A percentile compares a stretch with the other conserved stretches of the same genome.
These are phyloP conservation scores for Dromaius novaehollandiae DNA, from an alignment of 2,113 vertebrate species.

Conservation along the genomic window DNA sequence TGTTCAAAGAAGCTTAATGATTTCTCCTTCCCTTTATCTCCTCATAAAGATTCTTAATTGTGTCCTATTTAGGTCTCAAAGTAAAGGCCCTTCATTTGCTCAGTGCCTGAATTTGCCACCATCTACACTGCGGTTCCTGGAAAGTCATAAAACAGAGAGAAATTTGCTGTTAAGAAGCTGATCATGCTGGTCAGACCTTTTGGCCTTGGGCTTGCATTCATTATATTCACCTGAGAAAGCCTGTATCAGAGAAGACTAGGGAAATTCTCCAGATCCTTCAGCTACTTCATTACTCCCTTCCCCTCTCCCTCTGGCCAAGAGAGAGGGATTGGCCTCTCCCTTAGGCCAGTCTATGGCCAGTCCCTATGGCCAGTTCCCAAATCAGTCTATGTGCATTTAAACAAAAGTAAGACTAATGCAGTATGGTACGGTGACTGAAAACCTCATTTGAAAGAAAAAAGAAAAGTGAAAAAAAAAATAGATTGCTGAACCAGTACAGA, in stretches of 20 bases:
- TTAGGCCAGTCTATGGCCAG: background rate
- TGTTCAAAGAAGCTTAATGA: constrained; percentile 56
- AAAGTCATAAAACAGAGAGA: constrained; percentile 45
- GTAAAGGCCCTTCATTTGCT: background rate
- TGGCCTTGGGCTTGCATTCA: background rate
- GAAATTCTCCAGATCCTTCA: background rate
- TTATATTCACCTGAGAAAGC: constrained; percentile 14
- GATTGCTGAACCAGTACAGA: background rate
- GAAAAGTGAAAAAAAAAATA: background rate
- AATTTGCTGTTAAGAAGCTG: background rate
- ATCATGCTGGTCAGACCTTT: background rate
- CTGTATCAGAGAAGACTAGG: background rate
- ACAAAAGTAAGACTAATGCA: background rate
- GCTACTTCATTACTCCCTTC: background rate
- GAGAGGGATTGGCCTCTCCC: background rate
- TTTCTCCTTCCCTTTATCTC: constrained; percentile 28
- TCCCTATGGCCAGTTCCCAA: background rate
- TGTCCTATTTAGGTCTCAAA: constrained; percentile 7
- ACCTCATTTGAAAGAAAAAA: no score
- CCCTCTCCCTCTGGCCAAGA: background rate
- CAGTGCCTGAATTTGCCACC: constrained; percentile 37
- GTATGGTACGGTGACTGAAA: background rate
- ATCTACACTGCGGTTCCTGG: background rate
- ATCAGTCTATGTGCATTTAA: background rate
- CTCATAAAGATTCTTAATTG: constrained; percentile 60